Conservation (phyloP, 2,888 invertebrate genomes). For the Cremastinae sp. region DNA sequence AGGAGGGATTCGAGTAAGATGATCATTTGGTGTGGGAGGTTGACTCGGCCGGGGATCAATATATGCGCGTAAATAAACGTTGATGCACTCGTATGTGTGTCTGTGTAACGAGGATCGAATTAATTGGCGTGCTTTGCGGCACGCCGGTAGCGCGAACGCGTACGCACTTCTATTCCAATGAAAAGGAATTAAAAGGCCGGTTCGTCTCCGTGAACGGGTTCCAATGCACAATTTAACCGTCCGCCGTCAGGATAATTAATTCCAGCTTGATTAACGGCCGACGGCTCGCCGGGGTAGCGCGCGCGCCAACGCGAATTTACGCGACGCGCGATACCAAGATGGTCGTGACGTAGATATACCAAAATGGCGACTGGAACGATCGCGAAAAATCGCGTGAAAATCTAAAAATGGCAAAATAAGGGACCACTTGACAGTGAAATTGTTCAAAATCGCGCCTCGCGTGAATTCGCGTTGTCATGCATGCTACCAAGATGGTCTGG, state of each 20-base stretch:
- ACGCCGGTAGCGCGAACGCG: constrained; percentile 53
- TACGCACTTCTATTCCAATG: constrained; percentile 20
- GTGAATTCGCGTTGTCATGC: constrained; percentile 1
- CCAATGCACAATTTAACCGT: constrained; percentile 55
- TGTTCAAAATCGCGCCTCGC: too few species aligned
- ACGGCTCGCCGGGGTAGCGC: constrained; percentile 7
- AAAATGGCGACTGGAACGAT: too few species aligned
- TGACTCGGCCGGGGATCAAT: constrained; percentile 40
- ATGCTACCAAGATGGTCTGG: constrained; percentile 5
- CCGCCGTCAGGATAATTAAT: constrained; percentile 61
- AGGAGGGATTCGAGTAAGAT: constrained; percentile 28
- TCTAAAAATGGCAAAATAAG: too few species aligned
- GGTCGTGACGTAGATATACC: neutral
- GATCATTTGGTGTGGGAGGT: constrained; percentile 49
- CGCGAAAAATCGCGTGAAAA: too few species aligned
- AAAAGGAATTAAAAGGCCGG: constrained; percentile 24
- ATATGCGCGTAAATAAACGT: constrained; percentile 21
- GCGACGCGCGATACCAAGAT: constrained; percentile 36
- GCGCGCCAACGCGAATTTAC: constrained; percentile 35
- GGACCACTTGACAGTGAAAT: too few species aligned
- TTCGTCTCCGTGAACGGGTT: constrained; percentile 47
- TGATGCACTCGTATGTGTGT: neutral
- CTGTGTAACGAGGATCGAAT: constrained; percentile 31
- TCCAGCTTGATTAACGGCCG: constrained; percentile 59
- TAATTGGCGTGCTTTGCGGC: constrained; percentile 42